These are phyloP conservation scores for Augiades crinisus DNA, from an alignment of 2,888 invertebrate species.

Conservation along the genomic window DNA sequence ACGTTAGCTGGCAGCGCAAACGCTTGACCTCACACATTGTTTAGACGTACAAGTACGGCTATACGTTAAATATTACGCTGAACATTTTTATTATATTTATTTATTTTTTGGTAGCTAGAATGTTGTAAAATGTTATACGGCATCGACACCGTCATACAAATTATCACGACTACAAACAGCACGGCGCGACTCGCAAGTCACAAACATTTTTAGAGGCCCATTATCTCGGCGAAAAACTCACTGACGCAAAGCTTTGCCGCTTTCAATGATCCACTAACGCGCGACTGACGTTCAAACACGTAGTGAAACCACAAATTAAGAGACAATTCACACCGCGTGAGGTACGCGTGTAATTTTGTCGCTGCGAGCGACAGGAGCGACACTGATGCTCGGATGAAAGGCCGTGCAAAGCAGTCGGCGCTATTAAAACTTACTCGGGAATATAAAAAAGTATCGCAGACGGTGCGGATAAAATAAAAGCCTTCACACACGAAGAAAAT, in stretches of 20 bases:
- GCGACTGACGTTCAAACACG: conserved; percentile 42
- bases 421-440: conserved; percentile 60
- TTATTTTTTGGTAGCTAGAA: conserved; percentile 35
- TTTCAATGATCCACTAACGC: conserved; percentile 51
- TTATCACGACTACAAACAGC: conserved; percentile 39
- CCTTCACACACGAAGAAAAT: conserved; percentile 53
- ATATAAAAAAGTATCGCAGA: conserved; percentile 54
- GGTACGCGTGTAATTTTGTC: conserved; percentile 48
- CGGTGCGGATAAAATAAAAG: conserved; percentile 65
- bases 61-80: too few species aligned
- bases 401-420: conserved; percentile 47
- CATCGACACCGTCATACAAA: conserved; percentile 36
- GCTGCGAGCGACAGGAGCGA: conserved; percentile 40
- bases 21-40: too few species aligned
- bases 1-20: too few species aligned
- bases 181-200: conserved; percentile 40
- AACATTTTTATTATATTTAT: too few species aligned
- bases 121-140: conserved; percentile 36
- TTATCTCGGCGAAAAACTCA: conserved; percentile 43
- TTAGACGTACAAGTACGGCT: too few species aligned
- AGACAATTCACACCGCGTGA: conserved; percentile 53
- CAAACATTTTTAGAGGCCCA: conserved; percentile 54
- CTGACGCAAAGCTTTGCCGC: conserved; percentile 61
- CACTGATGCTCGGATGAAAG: conserved; percentile 48
- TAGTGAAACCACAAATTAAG: conserved; percentile 53